Evolutionary conservation across 2,113 vertebrate genomes (phyloP), one percentile per base, ranked within the genome.

Genomic region (Sylvietta virens): DNA sequence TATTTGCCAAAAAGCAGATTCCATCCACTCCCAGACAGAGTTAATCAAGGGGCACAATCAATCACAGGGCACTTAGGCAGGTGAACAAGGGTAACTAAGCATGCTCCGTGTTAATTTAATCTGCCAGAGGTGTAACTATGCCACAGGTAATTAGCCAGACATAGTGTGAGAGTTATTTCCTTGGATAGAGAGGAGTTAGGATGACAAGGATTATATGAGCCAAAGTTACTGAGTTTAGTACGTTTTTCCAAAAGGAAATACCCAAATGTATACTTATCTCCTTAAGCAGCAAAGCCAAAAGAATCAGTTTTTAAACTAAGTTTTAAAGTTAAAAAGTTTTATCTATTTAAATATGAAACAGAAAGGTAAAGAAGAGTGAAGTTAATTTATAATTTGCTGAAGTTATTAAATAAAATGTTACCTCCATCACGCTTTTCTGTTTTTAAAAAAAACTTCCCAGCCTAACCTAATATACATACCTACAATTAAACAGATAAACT

Each of bases 401-500:
- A 98, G 97, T 97, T 97, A 98, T 98, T 98, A 98, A 98, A 98
- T 97, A 97, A 98, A 98, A 98, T 96, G 96, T 98, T 98, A 98
- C 98, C 98, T 98, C 98, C 97, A 95, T 97, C 97, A 98, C 86
- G 97, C 94, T 98, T 98, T 98, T 98, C 98, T 98, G 97, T 98
- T 98, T 98, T 97, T 98, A 97, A 98, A 98, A 98, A 98, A 98
- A 97, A 94, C 98, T 98, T 98, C 97, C 98, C 98, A 98, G 97
- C 98, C 98, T 98, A 98, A 98, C 98, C 98, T 98, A 98, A 98
- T 98, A 98, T 98, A 98, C 96, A 98, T 98, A 97, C 98, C 98
- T 98, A 98, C 97, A 98, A 98, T 98, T 98, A 98, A 98, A 98
- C 98, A 98, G 98, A 98, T 97, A 98, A 98, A 98, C 98, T 98